Evolutionary conservation across 2,113 vertebrate genomes (phyloP).

Genomic region (Archocentrus centrarchus): DNA sequence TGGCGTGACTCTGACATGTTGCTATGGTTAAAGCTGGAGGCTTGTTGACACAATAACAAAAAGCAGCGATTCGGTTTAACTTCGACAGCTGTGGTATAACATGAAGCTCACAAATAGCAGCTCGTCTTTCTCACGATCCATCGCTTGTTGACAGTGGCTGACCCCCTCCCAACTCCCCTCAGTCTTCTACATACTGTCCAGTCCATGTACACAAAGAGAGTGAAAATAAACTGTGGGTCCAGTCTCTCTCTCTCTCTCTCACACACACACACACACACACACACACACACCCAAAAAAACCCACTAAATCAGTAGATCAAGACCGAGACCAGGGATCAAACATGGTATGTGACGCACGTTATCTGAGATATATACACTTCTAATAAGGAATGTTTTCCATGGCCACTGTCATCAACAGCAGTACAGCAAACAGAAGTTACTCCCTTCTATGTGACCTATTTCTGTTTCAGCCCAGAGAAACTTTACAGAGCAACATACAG

Average conservation of each 20-base stretch:
- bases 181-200: slow-evolving; percentile 69
- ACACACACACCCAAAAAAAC: slow-evolving; percentile 41
- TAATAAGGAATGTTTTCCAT: slow-evolving; percentile 48
- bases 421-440: slow-evolving; percentile 37
- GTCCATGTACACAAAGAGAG: slow-evolving; percentile 74
- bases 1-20: slow-evolving; percentile 60
- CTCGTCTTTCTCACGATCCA: slow-evolving; percentile 79
- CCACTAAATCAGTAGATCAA: slow-evolving; percentile 69
- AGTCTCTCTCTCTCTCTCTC: not conserved
- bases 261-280: slow-evolving; percentile 35
- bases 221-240: slow-evolving; percentile 74
- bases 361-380: slow-evolving; percentile 56
- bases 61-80: slow-evolving; percentile 51
- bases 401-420: slow-evolving; percentile 42
- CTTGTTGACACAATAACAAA: slow-evolving; percentile 63
- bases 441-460: slow-evolving; percentile 43
- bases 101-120: slow-evolving; percentile 72
- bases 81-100: slow-evolving; percentile 73
- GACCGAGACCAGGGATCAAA: slow-evolving; percentile 63
- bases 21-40: slow-evolving; percentile 58
- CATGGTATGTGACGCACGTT: slow-evolving; percentile 58
- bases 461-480: slow-evolving; percentile 27
- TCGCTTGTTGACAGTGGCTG: slow-evolving; percentile 79
- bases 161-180: slow-evolving; percentile 68
- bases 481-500: slow-evolving; percentile 8